These are phyloP conservation scores for Stichopus chloronotus DNA, from an alignment of 35 echinoderm and acorn worm genomes.

Conservation along the genomic window DNA sequence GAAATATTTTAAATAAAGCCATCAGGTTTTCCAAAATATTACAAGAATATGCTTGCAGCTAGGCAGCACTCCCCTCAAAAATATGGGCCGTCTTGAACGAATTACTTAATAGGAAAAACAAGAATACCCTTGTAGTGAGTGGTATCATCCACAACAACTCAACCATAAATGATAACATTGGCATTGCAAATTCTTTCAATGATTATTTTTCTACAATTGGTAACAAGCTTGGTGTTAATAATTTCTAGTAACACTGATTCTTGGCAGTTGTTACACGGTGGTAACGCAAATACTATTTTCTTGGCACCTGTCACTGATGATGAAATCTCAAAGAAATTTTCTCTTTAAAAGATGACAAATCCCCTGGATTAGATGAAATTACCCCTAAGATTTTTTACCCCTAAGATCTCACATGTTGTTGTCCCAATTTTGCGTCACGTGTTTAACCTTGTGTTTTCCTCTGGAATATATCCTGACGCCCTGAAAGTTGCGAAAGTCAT, in stretches of 20 bases:
- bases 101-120: not conserved
- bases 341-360: not conserved
- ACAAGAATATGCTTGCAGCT: not conserved
- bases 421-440: too few species aligned
- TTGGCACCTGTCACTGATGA: too few species aligned
- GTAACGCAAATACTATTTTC: too few species aligned
- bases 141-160: too few species aligned
- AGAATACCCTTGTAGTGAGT: too few species aligned
- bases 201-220: not conserved
- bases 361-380: too few species aligned
- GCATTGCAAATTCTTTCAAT: not conserved
- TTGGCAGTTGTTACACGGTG: not conserved
- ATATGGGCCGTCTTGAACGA: not conserved
- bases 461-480: too few species aligned
- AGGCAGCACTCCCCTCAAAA: not conserved
- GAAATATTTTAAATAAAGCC: not conserved
- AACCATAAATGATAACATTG: not conserved
- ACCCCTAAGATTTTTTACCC: not conserved
- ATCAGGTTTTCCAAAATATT: not conserved
- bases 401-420: too few species aligned
- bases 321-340: too few species aligned
- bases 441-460: too few species aligned
- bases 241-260: not conserved
- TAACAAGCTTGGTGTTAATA: not conserved
- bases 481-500: too few species aligned